phyloP scores from a whole-genome alignment of 2,888 invertebrate species.

The Lasiommata megera region DNA sequence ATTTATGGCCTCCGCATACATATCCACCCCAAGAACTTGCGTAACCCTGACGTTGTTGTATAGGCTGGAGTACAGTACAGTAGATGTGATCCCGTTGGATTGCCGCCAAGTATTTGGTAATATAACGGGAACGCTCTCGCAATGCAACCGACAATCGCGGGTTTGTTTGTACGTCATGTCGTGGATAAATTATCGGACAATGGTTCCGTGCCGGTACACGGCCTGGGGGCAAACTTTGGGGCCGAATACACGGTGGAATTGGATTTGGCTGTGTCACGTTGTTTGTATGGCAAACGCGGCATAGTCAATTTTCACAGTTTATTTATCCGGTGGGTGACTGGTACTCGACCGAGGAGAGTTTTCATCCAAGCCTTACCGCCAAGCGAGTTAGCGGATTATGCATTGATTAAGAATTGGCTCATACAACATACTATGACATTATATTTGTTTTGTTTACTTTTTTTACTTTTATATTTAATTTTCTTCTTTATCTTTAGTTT shows the following conservation, averaged over 20 bases:
- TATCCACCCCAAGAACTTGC: background rate
- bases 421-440: no score
- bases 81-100: conserved; percentile 35
- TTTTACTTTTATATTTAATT: no score
- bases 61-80: background rate
- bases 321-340: no score
- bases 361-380: no score
- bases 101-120: conserved; percentile 42
- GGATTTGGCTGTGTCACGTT: background rate
- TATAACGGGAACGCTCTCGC: conserved; percentile 35
- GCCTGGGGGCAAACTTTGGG: background rate
- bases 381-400: no score
- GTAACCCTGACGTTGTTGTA: background rate
- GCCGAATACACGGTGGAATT: background rate
- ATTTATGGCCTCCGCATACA: no score
- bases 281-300: background rate
- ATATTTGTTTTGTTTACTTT: no score
- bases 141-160: conserved; percentile 16
- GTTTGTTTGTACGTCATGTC: conserved; percentile 10
- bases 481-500: no score
- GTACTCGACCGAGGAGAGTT: no score
- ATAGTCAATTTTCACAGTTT: background rate
- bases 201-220: background rate
- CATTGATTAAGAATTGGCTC: no score
- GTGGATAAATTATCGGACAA: conserved; percentile 13